Evolutionary conservation across 1,140 invertebrate species (phyloP).

Genomic region (Nephila pilipes): DNA sequence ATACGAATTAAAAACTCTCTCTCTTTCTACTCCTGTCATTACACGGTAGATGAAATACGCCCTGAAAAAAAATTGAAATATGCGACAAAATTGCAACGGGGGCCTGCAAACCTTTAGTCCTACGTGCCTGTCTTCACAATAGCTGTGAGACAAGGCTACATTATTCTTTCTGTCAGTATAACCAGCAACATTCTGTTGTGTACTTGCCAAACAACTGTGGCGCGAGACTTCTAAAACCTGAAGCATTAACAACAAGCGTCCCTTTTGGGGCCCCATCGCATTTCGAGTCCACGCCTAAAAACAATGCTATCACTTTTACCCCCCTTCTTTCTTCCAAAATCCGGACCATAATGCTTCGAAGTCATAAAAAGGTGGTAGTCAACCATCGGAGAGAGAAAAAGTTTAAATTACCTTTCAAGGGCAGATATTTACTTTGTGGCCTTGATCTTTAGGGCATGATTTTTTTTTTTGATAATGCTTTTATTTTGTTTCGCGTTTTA

Average conservation of each 20-base stretch:
- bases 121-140: background rate
- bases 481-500: conserved; percentile 55
- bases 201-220: background rate
- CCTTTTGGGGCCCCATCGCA: conserved; percentile 1
- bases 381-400: conserved; percentile 1
- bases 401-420: conserved; percentile 73
- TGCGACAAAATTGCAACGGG: background rate
- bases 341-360: conserved; percentile 56
- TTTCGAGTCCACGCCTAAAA: conserved; percentile 64
- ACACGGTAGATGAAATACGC: background rate
- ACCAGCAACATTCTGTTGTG: background rate
- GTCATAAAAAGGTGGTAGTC: conserved; percentile 61
- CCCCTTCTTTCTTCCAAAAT: conserved; percentile 2
- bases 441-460: conserved; percentile 65
- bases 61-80: background rate
- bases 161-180: background rate
- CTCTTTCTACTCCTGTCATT: conserved; percentile 9
- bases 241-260: conserved; percentile 8
- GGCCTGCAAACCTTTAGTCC: background rate
- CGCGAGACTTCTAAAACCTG: background rate
- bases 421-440: conserved; percentile 59
- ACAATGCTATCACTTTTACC: conserved; percentile 13
- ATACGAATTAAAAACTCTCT: background rate
- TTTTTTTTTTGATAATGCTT: conserved; percentile 53
- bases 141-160: background rate